A percentile compares a stretch with the other conserved stretches of the same genome.
These are phyloP conservation scores for Xiphophorus birchmanni DNA, from an alignment of 2,797 vertebrate genomes.

Conservation along the genomic window DNA sequence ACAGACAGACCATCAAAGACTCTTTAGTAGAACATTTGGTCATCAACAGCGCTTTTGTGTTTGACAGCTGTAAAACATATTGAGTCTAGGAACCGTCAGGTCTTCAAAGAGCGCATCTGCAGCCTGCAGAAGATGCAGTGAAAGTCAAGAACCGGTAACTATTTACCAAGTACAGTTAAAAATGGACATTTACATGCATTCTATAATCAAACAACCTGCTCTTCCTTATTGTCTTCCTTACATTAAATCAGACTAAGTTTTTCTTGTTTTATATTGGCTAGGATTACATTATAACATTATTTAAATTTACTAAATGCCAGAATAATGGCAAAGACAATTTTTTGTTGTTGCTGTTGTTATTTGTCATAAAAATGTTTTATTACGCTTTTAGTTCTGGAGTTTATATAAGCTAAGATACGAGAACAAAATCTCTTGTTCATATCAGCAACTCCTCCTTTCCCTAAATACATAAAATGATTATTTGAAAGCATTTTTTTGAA, in stretches of 20 bases:
- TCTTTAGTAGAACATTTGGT: constrained; percentile 43
- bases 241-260: neutral
- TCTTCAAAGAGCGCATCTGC: constrained; percentile 16
- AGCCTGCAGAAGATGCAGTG: neutral
- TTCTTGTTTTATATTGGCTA: neutral
- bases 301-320: neutral
- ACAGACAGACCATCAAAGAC: constrained; percentile 57
- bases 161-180: neutral
- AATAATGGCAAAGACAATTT: neutral
- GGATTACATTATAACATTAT: neutral
- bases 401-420: neutral
- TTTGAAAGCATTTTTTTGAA: neutral
- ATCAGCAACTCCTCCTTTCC: neutral
- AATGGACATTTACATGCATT: neutral
- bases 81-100: constrained; percentile 11
- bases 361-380: neutral
- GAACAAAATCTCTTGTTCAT: no score
- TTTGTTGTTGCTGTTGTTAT: neutral
- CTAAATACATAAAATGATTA: neutral
- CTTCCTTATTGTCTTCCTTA: neutral
- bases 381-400: neutral
- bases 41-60: constrained; percentile 35
- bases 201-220: neutral
- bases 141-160: constrained; percentile 2
- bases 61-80: constrained; percentile 59